A percentile compares a stretch with the other conserved stretches of the same genome.
Conservation (phyloP, 2,113 vertebrate species). For the Ginglymostoma cirratum region DNA sequence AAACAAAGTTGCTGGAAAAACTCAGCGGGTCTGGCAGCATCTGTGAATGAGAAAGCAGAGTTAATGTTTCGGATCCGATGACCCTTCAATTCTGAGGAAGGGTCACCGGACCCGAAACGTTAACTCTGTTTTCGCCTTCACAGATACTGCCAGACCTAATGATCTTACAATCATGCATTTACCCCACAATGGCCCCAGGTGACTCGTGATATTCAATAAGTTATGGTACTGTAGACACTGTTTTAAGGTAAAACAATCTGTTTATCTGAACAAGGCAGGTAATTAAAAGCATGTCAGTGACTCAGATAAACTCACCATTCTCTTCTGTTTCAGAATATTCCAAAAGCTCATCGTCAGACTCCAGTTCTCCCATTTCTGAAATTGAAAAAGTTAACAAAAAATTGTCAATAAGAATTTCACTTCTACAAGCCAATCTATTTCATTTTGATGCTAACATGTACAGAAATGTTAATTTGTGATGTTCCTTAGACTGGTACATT, state of each 20-base stretch:
- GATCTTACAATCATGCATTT: not conserved
- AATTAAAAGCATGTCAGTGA: not conserved
- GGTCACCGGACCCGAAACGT: too few relatives aligned
- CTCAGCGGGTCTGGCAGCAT: too few relatives aligned
- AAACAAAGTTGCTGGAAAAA: too few relatives aligned
- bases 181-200: not conserved
- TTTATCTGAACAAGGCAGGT: not conserved
- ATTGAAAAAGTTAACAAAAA: not conserved
- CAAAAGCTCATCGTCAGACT: not conserved
- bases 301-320: not conserved
- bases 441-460: not conserved
- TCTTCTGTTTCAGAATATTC: constrained; percentile 9
- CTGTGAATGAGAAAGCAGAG: too few relatives aligned
- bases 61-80: too few relatives aligned
- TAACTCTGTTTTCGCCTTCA: too few relatives aligned
- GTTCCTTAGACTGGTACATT: not conserved
- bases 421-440: not conserved
- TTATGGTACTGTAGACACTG: not conserved
- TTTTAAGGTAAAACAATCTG: not conserved
- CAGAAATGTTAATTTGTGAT: not conserved
- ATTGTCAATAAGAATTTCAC: not conserved
- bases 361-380: constrained; percentile 18
- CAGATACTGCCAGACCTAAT: not conserved
- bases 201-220: not conserved
- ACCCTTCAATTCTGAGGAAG: too few relatives aligned